phyloP scores from a whole-genome alignment of 2,888 invertebrate genomes.

The Andrena praecox region DNA sequence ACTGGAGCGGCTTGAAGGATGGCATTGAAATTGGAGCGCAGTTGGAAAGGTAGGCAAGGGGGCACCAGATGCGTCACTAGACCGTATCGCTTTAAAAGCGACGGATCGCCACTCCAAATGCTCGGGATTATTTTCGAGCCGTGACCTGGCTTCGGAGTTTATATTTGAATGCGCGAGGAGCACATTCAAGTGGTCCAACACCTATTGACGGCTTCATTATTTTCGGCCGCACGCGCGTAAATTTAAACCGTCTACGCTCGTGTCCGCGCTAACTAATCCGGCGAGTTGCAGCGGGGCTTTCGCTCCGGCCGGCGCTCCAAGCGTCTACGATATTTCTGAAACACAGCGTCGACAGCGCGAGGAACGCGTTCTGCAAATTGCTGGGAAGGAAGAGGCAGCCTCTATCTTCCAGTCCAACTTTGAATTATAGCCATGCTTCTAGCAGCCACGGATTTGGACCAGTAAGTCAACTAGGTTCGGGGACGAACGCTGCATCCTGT shows the following conservation, averaged over 20 bases:
- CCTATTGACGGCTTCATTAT: slow-evolving; percentile 58
- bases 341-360: no score
- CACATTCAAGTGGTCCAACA: slow-evolving; percentile 50
- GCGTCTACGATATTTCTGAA: no score
- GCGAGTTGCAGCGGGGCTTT: background rate
- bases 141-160: slow-evolving; percentile 75
- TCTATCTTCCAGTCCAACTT: no score
- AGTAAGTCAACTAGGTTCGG: no score
- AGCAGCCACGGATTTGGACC: no score
- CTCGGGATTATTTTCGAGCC: slow-evolving; percentile 77
- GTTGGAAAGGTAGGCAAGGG: slow-evolving; percentile 17
- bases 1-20: slow-evolving; percentile 18
- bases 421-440: no score
- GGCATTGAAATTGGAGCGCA: slow-evolving; percentile 46
- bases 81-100: slow-evolving; percentile 62
- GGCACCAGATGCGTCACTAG: slow-evolving; percentile 64
- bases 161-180: slow-evolving; percentile 68
- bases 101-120: slow-evolving; percentile 69
- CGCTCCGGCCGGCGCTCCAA: background rate
- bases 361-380: no score
- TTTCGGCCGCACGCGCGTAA: slow-evolving; percentile 55
- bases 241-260: slow-evolving; percentile 48
- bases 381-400: no score
- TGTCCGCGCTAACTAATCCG: background rate
- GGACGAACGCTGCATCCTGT: no score